A percentile compares a stretch with the other conserved stretches of the same genome.
phyloP scores from a whole-genome alignment of 2,888 invertebrate species.

The Synergus umbraculus region DNA sequence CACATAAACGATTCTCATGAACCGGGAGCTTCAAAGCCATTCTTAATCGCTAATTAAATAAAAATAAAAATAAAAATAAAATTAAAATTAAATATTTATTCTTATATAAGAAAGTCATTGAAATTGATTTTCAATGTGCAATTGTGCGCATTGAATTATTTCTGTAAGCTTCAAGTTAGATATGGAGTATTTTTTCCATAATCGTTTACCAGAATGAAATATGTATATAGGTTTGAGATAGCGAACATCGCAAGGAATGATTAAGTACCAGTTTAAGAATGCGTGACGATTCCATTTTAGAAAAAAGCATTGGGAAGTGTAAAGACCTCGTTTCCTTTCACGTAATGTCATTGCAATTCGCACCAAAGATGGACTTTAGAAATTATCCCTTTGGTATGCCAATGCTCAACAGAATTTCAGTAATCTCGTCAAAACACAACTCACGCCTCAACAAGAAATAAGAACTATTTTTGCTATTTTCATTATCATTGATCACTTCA shows the following conservation, averaged over 20 bases:
- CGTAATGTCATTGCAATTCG: conserved; percentile 8
- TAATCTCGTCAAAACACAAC: conserved; percentile 5
- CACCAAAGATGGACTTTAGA: neutral
- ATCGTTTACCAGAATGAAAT: neutral
- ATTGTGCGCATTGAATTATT: neutral
- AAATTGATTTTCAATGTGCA: neutral
- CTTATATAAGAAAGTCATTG: no score
- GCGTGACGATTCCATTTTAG: neutral
- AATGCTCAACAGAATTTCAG: neutral
- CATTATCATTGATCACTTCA: no score
- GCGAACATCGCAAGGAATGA: neutral
- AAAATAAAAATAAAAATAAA: neutral
- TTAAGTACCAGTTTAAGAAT: neutral
- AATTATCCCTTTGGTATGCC: neutral
- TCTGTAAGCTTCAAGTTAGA: neutral
- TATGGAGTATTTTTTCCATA: neutral
- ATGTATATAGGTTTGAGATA: neutral
- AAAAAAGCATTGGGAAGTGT: conserved; percentile 17
- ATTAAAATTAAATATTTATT: neutral
- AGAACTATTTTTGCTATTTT: no score
- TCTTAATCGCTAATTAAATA: neutral
- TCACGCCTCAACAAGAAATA: neutral
- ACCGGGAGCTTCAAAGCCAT: neutral
- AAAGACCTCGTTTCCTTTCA: conserved; percentile 16
- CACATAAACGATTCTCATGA: neutral